Conservation (phyloP, 2,888 invertebrate genomes). For the Strigamia maritima region DNA sequence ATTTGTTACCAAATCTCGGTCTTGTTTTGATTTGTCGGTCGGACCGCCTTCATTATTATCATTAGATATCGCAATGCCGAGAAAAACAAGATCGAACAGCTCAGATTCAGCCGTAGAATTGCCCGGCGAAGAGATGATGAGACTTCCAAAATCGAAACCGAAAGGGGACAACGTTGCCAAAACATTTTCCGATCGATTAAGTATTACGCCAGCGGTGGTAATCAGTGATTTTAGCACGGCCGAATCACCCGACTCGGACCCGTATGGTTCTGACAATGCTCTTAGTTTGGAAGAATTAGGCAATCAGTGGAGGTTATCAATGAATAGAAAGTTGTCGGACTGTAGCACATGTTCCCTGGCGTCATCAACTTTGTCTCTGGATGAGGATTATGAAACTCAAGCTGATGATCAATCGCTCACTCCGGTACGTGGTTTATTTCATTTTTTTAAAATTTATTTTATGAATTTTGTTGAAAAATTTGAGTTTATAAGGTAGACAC, state of each 20-base stretch:
- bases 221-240: slow-evolving; percentile 68
- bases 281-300: slow-evolving; percentile 33
- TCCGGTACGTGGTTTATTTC: neutral
- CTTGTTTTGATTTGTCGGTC: slow-evolving; percentile 20
- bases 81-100: slow-evolving; percentile 39
- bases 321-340: slow-evolving; percentile 66
- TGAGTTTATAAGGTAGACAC: too few relatives aligned
- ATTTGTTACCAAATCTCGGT: neutral
- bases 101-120: slow-evolving; percentile 40
- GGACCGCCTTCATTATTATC: neutral
- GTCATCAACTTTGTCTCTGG: slow-evolving; percentile 39
- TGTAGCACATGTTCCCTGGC: slow-evolving; percentile 57
- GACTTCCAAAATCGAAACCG: neutral
- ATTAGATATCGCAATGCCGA: neutral
- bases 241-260: neutral
- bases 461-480: too few relatives aligned
- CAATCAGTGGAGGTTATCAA: slow-evolving; percentile 52
- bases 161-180: neutral
- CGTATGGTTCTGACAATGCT: neutral
- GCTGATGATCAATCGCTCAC: neutral
- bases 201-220: slow-evolving; percentile 76
- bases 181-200: neutral
- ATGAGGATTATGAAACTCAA: slow-evolving; percentile 40
- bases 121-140: slow-evolving; percentile 37
- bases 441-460: neutral